A percentile compares a stretch with the other conserved stretches of the same genome.
These are phyloP conservation scores for Atta colombica DNA, from an alignment of 1,140 invertebrate genomes.

Conservation along the genomic window DNA sequence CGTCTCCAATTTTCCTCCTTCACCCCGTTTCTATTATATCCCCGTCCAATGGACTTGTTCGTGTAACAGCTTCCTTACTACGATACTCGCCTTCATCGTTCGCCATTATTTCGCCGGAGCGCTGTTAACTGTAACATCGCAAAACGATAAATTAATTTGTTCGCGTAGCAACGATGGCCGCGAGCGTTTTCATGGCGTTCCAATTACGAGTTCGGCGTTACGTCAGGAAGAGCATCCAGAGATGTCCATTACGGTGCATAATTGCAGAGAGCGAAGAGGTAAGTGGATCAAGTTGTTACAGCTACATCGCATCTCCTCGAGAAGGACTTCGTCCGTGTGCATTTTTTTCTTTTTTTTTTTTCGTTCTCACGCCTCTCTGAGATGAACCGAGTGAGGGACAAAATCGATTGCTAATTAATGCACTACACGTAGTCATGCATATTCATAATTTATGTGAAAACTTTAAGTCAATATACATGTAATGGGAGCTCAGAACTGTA, in stretches of 20 bases:
- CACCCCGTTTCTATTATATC: background rate
- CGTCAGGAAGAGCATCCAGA: constrained; percentile 18
- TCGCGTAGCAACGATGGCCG: constrained; percentile 45
- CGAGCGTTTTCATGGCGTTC: constrained; percentile 16
- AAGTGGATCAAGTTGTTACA: constrained; percentile 28
- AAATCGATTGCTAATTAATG: background rate
- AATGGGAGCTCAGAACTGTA: background rate
- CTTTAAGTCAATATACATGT: too few relatives aligned
- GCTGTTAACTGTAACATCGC: constrained; percentile 69
- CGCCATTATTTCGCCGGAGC: constrained; percentile 67
- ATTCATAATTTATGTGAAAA: constrained; percentile 5
- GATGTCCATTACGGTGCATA: constrained; percentile 38
- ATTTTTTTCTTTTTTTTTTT: background rate
- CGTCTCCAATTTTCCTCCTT: constrained; percentile 28
- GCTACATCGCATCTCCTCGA: background rate
- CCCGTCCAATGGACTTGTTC: background rate
- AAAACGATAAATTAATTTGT: constrained; percentile 77
- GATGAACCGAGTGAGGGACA: constrained; percentile 2
- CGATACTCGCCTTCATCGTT: constrained; percentile 64
- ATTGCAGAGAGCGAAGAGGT: constrained; percentile 1
- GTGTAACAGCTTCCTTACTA: constrained; percentile 42
- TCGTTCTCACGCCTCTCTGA: background rate
- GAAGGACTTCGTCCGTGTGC: background rate
- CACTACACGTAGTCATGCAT: background rate
- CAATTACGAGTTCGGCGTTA: constrained; percentile 32